These are phyloP conservation scores for Argya squamiceps DNA, from an alignment of 2,797 vertebrate genomes.

Conservation along the genomic window DNA sequence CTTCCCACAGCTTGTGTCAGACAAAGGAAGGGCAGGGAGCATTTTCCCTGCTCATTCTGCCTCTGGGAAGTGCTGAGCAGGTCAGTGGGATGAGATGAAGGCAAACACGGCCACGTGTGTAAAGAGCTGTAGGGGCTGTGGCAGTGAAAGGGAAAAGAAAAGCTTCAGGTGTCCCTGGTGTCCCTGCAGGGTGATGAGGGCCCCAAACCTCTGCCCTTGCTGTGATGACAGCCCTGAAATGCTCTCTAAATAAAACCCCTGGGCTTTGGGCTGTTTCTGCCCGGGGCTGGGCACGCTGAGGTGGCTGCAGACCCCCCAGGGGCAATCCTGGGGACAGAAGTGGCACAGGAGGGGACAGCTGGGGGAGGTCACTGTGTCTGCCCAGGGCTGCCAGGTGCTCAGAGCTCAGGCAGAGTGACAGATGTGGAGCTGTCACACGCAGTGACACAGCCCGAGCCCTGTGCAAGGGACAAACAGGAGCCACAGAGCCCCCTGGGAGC, in stretches of 20 bases:
- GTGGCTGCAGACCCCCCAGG: background rate
- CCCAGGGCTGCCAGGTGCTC: background rate
- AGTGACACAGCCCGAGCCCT: background rate
- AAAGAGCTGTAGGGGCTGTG: background rate
- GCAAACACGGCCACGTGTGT: fast-evolving
- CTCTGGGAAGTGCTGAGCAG: background rate
- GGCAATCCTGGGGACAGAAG: background rate
- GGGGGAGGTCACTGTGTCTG: background rate
- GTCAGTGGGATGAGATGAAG: background rate
- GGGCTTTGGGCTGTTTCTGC: background rate
- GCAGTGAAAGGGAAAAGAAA: background rate
- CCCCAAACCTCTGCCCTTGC: background rate
- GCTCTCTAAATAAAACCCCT: too few relatives aligned
- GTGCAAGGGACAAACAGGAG: background rate
- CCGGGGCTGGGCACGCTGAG: fast-evolving
- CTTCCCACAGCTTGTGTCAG: fast-evolving
- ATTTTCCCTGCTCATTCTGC: fast-evolving
- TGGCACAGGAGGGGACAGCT: background rate
- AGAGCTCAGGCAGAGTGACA: too few relatives aligned
- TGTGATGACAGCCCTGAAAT: fast-evolving
- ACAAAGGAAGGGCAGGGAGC: background rate
- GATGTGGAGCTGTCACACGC: background rate
- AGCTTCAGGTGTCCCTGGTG: background rate
- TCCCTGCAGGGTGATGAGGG: background rate
- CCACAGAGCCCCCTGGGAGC: background rate